Base-by-base conservation (phyloP, 2,113 vertebrate species). In the Peromyscus maniculatus region DNA sequence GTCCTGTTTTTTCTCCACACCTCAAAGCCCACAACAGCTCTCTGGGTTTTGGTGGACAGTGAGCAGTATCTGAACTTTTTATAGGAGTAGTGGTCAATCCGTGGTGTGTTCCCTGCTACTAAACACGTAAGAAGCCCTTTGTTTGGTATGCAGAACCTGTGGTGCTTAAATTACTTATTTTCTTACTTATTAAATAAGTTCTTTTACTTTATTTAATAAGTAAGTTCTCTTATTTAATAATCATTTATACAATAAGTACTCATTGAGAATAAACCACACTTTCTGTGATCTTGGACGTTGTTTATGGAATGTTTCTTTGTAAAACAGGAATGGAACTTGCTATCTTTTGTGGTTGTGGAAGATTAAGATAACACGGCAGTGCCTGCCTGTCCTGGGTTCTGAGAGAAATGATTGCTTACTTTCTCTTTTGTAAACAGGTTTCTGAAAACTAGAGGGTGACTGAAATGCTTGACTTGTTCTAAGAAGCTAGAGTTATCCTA, bases 391-490 rank as follows among this genome's bases (percentile, higher is more conserved):
- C 31, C 83, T 95, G 72, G 39, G 39, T 91, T 89, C 55, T 59
- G 13, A 28, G 21, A 82, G 74, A 95, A 82, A 83, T 52, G 11
- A 43, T 19, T 92, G 3, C 72, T 87, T 89, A 52, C 57, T 91
- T 77, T 96, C 36, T 86, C 10, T 91, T 93, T 91, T 78, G 19
- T 91, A 96, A 97, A 79, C 3, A 75, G 43, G 33, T 96, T 91
- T 93, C 67, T 80, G 36, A 75, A 97, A 91, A 55, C 77, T 71
- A n/a, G 17, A 10, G 36, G 16, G 26, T 22, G 72, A 91, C 46
- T 77, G 39, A 11, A 93, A 72, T 94, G 21, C 17, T 92, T 39
- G 46, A 57, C 7, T 64, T n/a, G 4, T 28, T 94, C 24, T 95
- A 43, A 86, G 80, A 84, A 74, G 74, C 69, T 74, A 95, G 80